These are phyloP conservation scores for Zaprionus kolodkinae DNA, from an alignment of 1,140 invertebrate genomes.

Conservation along the genomic window DNA sequence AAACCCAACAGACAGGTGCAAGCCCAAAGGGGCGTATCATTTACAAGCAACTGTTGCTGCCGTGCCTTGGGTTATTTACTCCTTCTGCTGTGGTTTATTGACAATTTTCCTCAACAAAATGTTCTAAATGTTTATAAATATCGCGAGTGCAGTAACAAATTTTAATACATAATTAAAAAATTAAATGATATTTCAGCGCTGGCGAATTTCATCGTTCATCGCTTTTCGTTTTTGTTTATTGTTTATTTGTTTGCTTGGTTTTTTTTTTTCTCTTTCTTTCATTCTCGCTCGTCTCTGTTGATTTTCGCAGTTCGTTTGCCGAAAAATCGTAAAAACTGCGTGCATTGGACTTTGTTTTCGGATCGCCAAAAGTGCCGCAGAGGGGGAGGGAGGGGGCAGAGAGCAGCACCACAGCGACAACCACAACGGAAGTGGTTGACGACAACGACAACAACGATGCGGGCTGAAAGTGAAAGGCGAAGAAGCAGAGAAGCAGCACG, in stretches of 20 bases:
- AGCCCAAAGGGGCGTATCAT: not conserved
- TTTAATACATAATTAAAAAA: constrained; percentile 65
- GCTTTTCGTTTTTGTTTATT: constrained; percentile 45
- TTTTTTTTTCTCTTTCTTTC: too few relatives aligned
- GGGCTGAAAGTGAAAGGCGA: constrained; percentile 71
- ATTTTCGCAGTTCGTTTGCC: constrained; percentile 33
- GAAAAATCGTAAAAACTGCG: constrained; percentile 39
- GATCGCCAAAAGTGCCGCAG: constrained; percentile 9
- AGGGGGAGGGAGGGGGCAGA: not conserved
- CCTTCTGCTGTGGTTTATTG: constrained; percentile 39
- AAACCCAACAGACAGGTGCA: constrained; percentile 19
- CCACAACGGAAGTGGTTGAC: constrained; percentile 58
- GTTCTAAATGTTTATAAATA: constrained; percentile 70
- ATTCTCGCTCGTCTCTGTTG: constrained; percentile 23
- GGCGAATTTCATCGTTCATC: constrained; percentile 48
- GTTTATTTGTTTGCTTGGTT: constrained; percentile 1
- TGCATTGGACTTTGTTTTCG: constrained; percentile 60
- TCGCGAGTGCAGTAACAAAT: constrained; percentile 27
- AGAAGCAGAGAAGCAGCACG: not conserved
- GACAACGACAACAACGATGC: constrained; percentile 4
- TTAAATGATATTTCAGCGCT: constrained; percentile 59
- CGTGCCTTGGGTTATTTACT: not conserved
- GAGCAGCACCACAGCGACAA: too few relatives aligned
- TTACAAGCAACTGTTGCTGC: constrained; percentile 9
- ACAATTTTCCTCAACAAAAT: constrained; percentile 25